Base-by-base conservation (phyloP, 1,140 invertebrate genomes). In the Musca vetustissima region DNA sequence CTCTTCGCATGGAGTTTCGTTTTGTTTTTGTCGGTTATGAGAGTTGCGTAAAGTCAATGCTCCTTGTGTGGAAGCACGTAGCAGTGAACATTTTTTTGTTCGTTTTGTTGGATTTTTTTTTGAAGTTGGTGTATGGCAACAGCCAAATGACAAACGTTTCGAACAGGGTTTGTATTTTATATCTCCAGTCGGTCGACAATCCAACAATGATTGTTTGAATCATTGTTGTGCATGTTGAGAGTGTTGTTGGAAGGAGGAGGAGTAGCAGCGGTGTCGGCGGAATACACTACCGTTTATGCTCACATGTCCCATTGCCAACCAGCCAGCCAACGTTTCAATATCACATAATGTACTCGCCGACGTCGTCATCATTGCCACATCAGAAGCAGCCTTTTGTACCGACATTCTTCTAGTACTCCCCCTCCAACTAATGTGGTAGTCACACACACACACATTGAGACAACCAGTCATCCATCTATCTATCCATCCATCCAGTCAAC, bases 1-100 rank as follows among this genome's bases (percentile, higher is more conserved):
- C 15, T 43, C 57, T 61, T 61, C 57, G 11, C 4, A 43, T 43
- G n/a, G 11, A 21, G 57, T 9, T 19, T 19, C 43, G 8, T 61
- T 61, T n/a, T 61, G 13, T 22, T 61, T 17, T 43, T 43, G 7
- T 61, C 57, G 36, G 57, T 43, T 43, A 43, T 43, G 36, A 43
- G 36, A 43, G 36, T 61, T 61, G 57, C 57, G 69, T 72, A 79
- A 78, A 79, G 77, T 79, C 77, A 79, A 75, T 72, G 77, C 73
- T 79, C 77, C 77, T 79, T 79, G 75, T 79, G 77, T 79, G 77
- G 77, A 78, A 76, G 77, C 77, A 79, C 77, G 77, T 77, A 79
- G 75, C 77, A 77, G 75, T 78, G 74, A 73, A 78, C 76, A 43
- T 43, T 43, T 43, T n/a, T 43, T 43, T 13, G 6, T 43, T 6